Evolutionary conservation across 2,113 vertebrate genomes (phyloP), one percentile per base, ranked within the genome.

Genomic region (Phylloscopus trochilus): DNA sequence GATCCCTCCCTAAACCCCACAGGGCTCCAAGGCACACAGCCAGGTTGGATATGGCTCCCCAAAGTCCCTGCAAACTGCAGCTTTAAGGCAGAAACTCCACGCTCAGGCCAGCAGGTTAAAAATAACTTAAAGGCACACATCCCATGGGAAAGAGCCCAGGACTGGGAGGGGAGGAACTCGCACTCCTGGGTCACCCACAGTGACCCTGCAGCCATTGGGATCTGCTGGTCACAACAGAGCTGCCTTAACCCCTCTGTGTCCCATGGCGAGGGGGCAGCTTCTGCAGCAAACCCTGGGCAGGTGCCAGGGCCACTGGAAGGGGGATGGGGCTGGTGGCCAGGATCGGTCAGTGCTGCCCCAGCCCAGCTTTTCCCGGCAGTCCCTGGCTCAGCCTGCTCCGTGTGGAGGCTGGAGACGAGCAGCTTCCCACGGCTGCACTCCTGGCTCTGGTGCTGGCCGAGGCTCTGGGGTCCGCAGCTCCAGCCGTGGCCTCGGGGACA

Each of bases 91-190:
- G 63, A 94, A 91, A 91, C 39, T 90, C 59, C 1, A 0, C 5
- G 46, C 77, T 92, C 55, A 30, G 92, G 69, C 62, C 69, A 80
- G 75, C 39, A 35, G 67, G 63, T 90, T 97, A 95, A 96, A 96
- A 96, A 95, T 97, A 97, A 96, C 95, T 97, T 94, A 96, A 53
- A 93, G 72, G 51, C 91, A 64, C 74, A 72, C 21, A 92, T 41
- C 59, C 37, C 83, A 77, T 80, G 92, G 93, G 95, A 96, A 94
- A 92, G 68, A 66, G 72, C 52, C 64, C 88, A 51, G 88, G 58
- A 46, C 46, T 0, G 12, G 74, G 75, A 90, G 60, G 59, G 41
- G 58, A 41, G 37, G 47, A 23, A 16, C 43, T 83, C 43, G 0
- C 52, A 22, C 69, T 83, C 63, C 88, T 5, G 2, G 59, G 72